Percentiles rank a stretch among this genome's conserved stretches.
phyloP scores from a whole-genome alignment of 2,797 vertebrate species.

The Anableps anableps region DNA sequence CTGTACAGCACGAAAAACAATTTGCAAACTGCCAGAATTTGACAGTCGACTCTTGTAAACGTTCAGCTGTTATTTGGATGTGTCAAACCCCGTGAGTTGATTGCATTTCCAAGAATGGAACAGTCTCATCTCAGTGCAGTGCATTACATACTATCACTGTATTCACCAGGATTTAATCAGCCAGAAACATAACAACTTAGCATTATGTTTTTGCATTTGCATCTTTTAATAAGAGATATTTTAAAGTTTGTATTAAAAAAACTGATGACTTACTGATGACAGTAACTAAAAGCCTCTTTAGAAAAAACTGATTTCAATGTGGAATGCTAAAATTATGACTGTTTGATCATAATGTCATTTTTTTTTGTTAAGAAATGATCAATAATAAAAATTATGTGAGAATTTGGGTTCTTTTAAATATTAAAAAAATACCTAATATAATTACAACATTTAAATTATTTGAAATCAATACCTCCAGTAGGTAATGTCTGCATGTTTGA shows the following conservation, averaged over 20 bases:
- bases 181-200: constrained; percentile 31
- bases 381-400: no score
- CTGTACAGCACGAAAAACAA: constrained; percentile 18
- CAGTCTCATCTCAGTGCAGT: constrained; percentile 43
- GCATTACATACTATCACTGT: constrained; percentile 47
- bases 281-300: background rate
- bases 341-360: no score
- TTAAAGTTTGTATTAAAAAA: background rate
- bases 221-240: background rate
- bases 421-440: no score
- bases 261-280: background rate
- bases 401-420: no score
- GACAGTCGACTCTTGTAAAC: constrained; percentile 31
- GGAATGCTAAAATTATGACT: no score
- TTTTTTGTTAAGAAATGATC: no score
- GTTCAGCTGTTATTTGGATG: constrained; percentile 33
- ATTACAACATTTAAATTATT: no score
- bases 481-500: no score
- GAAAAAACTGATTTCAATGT: background rate
- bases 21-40: constrained; percentile 20
- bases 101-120: constrained; percentile 29
- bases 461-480: no score
- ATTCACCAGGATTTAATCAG: constrained; percentile 31
- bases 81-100: constrained; percentile 31
- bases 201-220: constrained; percentile 1